Base-by-base conservation (phyloP, 2,113 vertebrate species). In the Corythornis vintsioides region DNA sequence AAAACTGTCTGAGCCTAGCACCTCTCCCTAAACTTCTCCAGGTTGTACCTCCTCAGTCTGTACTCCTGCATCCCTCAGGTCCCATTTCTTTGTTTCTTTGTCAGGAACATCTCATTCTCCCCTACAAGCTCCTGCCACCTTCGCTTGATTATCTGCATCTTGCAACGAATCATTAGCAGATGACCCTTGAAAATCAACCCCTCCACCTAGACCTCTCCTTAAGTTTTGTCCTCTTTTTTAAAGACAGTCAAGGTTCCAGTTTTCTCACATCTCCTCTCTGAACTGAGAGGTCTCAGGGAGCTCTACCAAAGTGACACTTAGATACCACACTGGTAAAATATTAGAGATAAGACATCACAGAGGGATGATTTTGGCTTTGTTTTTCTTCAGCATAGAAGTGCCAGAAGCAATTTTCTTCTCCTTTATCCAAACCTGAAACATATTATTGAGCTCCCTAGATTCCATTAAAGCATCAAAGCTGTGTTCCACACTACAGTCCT, bases 391-490 rank as follows among this genome's bases (percentile, higher is more conserved):
- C 60, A 43, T 74, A 64, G 40, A 89, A 88, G 67, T 31, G 60
- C 79, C 88, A 28, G 60, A 87, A 93, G 96, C 89, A 93, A 96
- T 96, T 94, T 95, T 88, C 75, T 29, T 88, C 80, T 86, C 90
- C 92, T 91, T 91, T 80, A 96, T 89, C 95, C 64, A 60, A 89
- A 81, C 65, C 48, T 74, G 84, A 89, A 91, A 89, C 52, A 9
- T 69, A 88, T 77, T 83, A 92, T 60, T 78, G 89, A 94, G 93
- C 82, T 93, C 83, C 80, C 87, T 33, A 56, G 56, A 69, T 38
- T 88, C 89, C 84, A 96, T 96, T 92, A 95, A 94, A 83, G 67
- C 89, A 94, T 93, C 87, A 92, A 95, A 95, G 88, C 69, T 3
- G 3, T 38, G 67, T 77, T 83, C 72, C 60, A 83, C 61, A 50